Evolutionary conservation across 1,140 invertebrate species (phyloP), one percentile per base, ranked within the genome.

Genomic region (Tetranychus cinnabarinus): DNA sequence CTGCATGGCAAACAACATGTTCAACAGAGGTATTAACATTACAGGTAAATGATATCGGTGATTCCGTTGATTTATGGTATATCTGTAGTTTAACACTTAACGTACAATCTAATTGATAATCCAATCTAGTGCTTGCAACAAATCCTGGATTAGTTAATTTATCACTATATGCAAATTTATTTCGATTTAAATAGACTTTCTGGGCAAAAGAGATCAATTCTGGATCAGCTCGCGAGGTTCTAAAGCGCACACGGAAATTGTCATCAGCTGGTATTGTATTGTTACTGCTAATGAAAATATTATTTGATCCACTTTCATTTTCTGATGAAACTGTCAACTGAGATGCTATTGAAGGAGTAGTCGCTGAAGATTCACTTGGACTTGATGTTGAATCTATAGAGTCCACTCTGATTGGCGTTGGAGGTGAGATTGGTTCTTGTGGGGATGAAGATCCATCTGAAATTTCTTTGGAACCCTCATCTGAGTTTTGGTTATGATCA

Each of bases 51-150:
- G 79, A 80, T 65, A 89, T 80, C 0, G 84, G 82, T 62, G 80
- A 75, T 37, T 76, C 74, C 35, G 77, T 74, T 47, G 77, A 52
- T 72, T 74, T 36, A 8, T 83, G 81, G 73, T 85, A 78, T 60
- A 91, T 84, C 67, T 85, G 77, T 59, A 92, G 74, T 75, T 90
- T 88, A 61, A 90, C 83, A 70, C 85, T 88, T 12, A 84, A 83
- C 63, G 81, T 82, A 64, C 82, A 77, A 50, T 79, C 77, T 70
- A 83, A 84, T 62, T 78, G 77, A 69, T 80, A 85, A 65, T 85
- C 82, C 62, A 88, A 81, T 68, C 83, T 81, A 2, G 85, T 81
- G 66, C 86, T 87, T 56, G 86, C 78, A 54, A 90, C 79, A 64
- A 88, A 78, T 12, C 69, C 69, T 4, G 56, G n/a, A 66, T 69